These are phyloP conservation scores for Drosophila histrio DNA, from an alignment of 2,888 invertebrate genomes.

Conservation along the genomic window DNA sequence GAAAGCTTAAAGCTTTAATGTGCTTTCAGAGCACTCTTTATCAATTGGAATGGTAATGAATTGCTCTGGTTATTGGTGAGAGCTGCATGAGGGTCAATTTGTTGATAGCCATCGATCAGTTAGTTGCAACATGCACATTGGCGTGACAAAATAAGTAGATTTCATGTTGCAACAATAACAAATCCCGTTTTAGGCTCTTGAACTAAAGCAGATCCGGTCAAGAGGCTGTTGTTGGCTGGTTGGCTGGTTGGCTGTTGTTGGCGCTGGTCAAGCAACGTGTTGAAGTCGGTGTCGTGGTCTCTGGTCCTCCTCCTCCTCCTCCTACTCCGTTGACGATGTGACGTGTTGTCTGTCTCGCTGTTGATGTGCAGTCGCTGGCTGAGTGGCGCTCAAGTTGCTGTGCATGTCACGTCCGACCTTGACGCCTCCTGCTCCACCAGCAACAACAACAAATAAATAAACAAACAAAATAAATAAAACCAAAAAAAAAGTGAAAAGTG, in stretches of 20 bases:
- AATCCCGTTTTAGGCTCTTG: conserved; percentile 29
- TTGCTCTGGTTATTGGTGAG: conserved; percentile 37
- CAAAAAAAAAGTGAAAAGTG: conserved; percentile 55
- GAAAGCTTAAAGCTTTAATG: conserved; percentile 13
- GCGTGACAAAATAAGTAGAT: conserved; percentile 53
- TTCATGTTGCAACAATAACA: conserved; percentile 21
- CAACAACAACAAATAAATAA: conserved; percentile 29
- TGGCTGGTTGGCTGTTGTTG: neutral
- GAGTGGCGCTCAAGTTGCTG: conserved; percentile 66
- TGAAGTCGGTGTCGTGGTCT: conserved; percentile 20
- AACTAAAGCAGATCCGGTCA: conserved; percentile 31
- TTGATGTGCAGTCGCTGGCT: conserved; percentile 43
- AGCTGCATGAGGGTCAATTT: conserved; percentile 61
- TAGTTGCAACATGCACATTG: conserved; percentile 63
- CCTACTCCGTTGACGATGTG: conserved; percentile 12
- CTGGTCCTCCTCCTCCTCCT: neutral
- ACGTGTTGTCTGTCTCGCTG: conserved; percentile 21
- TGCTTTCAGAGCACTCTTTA: conserved; percentile 18
- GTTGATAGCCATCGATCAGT: conserved; percentile 53
- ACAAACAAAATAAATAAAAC: conserved; percentile 7
- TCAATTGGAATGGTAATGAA: conserved; percentile 40
- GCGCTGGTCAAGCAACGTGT: conserved; percentile 26
- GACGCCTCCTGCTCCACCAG: conserved; percentile 55
- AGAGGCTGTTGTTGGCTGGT: conserved; percentile 16
- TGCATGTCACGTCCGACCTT: conserved; percentile 67